Conservation (phyloP, 2,797 vertebrate species). For the Lophura swinhoii region DNA sequence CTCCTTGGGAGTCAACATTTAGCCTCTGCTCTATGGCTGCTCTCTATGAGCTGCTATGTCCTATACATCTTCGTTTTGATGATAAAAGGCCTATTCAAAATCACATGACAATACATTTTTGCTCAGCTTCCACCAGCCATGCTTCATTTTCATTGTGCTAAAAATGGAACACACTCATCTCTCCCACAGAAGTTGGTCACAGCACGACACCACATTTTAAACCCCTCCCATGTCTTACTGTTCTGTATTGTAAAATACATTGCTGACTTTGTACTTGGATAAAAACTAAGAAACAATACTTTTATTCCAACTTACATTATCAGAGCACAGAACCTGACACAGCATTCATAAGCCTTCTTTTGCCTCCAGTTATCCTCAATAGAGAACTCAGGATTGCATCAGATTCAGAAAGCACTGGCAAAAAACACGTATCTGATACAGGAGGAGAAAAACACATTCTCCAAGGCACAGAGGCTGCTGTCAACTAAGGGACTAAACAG, state of each 20-base stretch:
- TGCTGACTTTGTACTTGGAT: neutral
- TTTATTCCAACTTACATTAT: neutral
- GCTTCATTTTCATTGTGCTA: neutral
- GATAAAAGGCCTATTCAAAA: neutral
- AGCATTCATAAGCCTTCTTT: neutral
- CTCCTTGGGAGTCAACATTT: neutral
- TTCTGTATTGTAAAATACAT: neutral
- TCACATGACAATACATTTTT: neutral
- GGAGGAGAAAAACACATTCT: rapidly evolving
- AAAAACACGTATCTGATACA: neutral
- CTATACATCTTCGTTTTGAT: neutral
- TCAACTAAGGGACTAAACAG: neutral
- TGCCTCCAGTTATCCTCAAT: neutral
- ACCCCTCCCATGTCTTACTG: neutral
- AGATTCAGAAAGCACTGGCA: neutral
- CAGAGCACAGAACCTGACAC: neutral
- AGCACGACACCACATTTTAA: neutral
- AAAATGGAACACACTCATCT: slow-evolving; percentile 15
- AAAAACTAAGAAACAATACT: neutral
- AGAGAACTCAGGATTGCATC: neutral
- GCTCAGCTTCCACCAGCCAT: neutral
- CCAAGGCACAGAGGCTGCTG: neutral
- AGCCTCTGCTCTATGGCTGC: neutral
- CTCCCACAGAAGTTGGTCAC: neutral
- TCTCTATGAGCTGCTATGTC: neutral